Evolutionary conservation across 2,888 invertebrate species (phyloP).

Genomic region (Thyatira batis): DNA sequence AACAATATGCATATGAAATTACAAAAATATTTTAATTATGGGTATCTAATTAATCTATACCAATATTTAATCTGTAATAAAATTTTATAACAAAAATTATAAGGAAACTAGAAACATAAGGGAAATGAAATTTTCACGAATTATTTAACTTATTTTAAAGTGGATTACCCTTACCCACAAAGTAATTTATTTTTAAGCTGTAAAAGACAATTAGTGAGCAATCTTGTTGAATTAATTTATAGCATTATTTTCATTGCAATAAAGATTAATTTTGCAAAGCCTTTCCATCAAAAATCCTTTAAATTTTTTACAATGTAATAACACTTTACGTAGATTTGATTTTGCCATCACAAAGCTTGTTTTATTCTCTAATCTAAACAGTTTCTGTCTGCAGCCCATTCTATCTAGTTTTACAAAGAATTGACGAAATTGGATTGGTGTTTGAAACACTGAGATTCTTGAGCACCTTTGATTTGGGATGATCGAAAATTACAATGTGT

Average conservation of each 20-base stretch:
- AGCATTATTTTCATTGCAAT: neutral
- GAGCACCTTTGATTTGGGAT: slow-evolving; percentile 3
- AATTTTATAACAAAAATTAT: too few relatives aligned
- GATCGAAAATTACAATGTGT: neutral
- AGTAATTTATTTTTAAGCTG: too few relatives aligned
- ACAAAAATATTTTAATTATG: too few relatives aligned
- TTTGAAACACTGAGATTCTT: neutral
- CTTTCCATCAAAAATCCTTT: neutral
- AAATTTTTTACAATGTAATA: slow-evolving; percentile 2
- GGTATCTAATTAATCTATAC: too few relatives aligned
- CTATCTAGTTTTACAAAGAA: neutral
- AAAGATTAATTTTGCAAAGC: neutral
- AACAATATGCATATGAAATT: too few relatives aligned
- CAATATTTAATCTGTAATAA: too few relatives aligned
- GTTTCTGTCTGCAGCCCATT: neutral
- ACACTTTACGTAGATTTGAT: neutral
- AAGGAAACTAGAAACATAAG: too few relatives aligned
- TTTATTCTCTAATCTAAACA: slow-evolving; percentile 4
- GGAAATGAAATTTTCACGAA: too few relatives aligned
- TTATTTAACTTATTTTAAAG: too few relatives aligned
- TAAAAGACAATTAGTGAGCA: too few relatives aligned
- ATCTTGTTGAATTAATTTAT: neutral
- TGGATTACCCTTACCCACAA: too few relatives aligned
- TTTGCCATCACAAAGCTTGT: neutral
- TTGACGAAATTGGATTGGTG: neutral